These are phyloP conservation scores for Lycia hirtaria DNA, from an alignment of 2,888 invertebrate species.

Conservation along the genomic window DNA sequence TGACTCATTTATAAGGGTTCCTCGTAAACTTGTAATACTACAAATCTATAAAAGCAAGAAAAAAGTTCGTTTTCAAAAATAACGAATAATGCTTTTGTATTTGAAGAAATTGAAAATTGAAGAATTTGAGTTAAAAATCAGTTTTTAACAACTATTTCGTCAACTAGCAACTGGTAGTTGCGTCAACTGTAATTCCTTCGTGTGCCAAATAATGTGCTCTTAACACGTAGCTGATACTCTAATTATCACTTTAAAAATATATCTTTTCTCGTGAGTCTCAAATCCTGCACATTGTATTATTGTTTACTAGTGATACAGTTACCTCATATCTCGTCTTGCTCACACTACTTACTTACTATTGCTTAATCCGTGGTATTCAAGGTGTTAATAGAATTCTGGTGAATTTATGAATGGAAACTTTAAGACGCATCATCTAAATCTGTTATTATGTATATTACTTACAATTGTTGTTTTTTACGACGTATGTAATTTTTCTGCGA, in stretches of 20 bases:
- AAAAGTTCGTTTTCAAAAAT: too few species aligned
- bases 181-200: too few species aligned
- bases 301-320: background rate
- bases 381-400: conserved; percentile 5
- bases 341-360: background rate
- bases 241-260: background rate
- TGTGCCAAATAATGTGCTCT: background rate
- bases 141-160: too few species aligned
- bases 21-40: too few species aligned
- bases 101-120: too few species aligned
- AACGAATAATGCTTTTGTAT: too few species aligned
- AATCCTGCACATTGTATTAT: background rate
- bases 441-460: too few species aligned
- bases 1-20: too few species aligned
- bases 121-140: too few species aligned
- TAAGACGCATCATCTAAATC: background rate
- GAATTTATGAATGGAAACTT: conserved; percentile 11
- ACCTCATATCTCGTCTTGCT: background rate
- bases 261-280: background rate
- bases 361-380: background rate
- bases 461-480: background rate
- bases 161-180: too few species aligned
- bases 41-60: too few species aligned
- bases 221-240: background rate
- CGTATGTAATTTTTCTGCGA: background rate